Percentiles rank a stretch among this genome's conserved stretches.
phyloP scores from a whole-genome alignment of 2,113 vertebrate genomes.

The Equus przewalskii region DNA sequence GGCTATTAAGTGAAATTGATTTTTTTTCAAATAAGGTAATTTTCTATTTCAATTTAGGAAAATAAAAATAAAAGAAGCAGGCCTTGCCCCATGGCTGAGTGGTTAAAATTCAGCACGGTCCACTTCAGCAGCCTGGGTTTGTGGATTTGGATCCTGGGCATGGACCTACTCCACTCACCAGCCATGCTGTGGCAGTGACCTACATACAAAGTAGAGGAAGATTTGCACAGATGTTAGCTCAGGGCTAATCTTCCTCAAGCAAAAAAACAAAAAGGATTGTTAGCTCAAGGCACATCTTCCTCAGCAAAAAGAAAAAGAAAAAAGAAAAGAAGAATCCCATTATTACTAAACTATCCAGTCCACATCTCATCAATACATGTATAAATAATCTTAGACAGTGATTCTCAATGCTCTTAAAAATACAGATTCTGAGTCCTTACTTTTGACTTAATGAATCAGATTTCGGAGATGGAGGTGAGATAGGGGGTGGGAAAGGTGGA shows the following conservation, averaged over 20 bases:
- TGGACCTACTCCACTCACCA: too few species aligned
- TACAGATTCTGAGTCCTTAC: not conserved
- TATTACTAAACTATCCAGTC: not conserved
- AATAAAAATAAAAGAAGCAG: not conserved
- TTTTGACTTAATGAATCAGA: not conserved
- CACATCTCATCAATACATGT: not conserved
- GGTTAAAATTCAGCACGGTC: too few species aligned
- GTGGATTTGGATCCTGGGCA: too few species aligned
- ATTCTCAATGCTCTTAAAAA: not conserved
- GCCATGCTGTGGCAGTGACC: too few species aligned
- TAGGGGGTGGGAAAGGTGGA: not conserved
- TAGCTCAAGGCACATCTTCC: too few species aligned
- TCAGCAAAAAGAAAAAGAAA: not conserved
- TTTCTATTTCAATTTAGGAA: not conserved
- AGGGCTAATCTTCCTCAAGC: too few species aligned
- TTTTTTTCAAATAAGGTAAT: constrained; percentile 54
- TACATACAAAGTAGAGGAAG: too few species aligned
- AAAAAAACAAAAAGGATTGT: too few species aligned
- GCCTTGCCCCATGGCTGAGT: too few species aligned
- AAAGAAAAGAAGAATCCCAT: not conserved
- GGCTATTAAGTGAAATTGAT: not conserved
- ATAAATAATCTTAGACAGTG: not conserved
- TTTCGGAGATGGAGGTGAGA: not conserved
- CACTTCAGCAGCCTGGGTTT: too few species aligned
- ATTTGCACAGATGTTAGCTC: too few species aligned